A percentile compares a stretch with the other conserved stretches of the same genome.
Conservation (phyloP, 2,797 vertebrate species). For the Gephyroberyx darwinii region DNA sequence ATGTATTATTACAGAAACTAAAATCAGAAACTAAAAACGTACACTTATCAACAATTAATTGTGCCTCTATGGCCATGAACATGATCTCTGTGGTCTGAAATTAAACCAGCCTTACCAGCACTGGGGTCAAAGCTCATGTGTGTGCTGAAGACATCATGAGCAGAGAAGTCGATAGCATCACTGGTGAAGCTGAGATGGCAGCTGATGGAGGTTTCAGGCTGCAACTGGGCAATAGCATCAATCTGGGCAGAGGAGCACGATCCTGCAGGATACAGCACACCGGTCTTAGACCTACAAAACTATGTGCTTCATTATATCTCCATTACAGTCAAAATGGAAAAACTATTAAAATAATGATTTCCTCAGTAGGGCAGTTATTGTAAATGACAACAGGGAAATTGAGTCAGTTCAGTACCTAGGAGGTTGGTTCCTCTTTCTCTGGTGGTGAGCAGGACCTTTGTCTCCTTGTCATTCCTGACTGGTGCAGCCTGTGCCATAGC, state of each 20-base stretch:
- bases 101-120: slow-evolving; percentile 77
- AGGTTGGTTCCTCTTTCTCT: slow-evolving; percentile 87
- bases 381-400: neutral
- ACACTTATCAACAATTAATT: neutral
- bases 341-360: neutral
- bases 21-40: neutral
- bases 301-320: neutral
- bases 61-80: neutral
- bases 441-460: slow-evolving; percentile 84
- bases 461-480: slow-evolving; percentile 74
- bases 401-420: slow-evolving; percentile 80
- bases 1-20: no score
- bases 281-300: slow-evolving; percentile 6
- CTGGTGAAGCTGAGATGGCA: slow-evolving; percentile 88
- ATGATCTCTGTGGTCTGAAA: neutral
- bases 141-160: slow-evolving; percentile 83
- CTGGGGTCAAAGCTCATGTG: slow-evolving; percentile 85
- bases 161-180: slow-evolving; percentile 82
- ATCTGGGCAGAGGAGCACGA: slow-evolving; percentile 85
- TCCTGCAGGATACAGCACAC: slow-evolving; percentile 74
- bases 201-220: slow-evolving; percentile 84
- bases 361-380: neutral
- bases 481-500: slow-evolving; percentile 68
- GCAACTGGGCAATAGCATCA: slow-evolving; percentile 81
- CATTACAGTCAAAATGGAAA: no score